These are phyloP conservation scores for Eristalis pertinax DNA, from an alignment of 2,888 invertebrate genomes.

Conservation along the genomic window DNA sequence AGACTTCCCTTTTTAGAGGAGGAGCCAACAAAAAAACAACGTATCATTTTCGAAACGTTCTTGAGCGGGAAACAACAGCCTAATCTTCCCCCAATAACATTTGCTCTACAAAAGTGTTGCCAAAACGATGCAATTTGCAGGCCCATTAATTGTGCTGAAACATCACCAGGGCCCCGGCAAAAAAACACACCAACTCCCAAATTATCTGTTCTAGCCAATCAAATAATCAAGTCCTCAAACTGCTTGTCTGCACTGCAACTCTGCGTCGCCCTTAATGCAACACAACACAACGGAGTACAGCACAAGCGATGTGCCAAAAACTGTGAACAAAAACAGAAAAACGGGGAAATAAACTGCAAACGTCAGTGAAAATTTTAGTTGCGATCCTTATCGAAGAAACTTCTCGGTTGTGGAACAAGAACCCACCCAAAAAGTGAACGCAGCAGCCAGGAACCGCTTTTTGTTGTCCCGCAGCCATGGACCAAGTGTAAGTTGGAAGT, in stretches of 20 bases:
- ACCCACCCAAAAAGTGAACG: slow-evolving; percentile 22
- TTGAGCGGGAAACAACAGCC: slow-evolving; percentile 17
- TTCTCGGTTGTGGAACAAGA: slow-evolving; percentile 29
- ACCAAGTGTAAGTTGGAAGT: slow-evolving; percentile 33
- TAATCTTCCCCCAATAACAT: slow-evolving; percentile 12
- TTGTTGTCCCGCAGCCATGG: background rate
- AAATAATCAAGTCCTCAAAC: slow-evolving; percentile 53
- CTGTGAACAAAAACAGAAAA: background rate
- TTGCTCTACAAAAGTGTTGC: background rate
- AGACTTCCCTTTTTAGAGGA: background rate
- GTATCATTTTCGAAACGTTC: background rate
- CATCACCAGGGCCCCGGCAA: slow-evolving; percentile 25
- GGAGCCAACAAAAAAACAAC: background rate
- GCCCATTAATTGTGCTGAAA: slow-evolving; percentile 48
- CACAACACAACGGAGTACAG: background rate
- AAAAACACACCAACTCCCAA: background rate
- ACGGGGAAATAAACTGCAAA: slow-evolving; percentile 14
- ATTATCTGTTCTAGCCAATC: slow-evolving; percentile 64
- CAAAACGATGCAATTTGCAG: slow-evolving; percentile 39
- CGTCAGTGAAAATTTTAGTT: slow-evolving; percentile 46
- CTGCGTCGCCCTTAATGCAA: slow-evolving; percentile 5
- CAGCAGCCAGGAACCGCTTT: slow-evolving; percentile 43
- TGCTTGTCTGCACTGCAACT: slow-evolving; percentile 1
- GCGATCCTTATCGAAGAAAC: slow-evolving; percentile 55
- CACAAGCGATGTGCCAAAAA: slow-evolving; percentile 41